Evolutionary conservation across 2,797 vertebrate species (phyloP).

Genomic region (Pangasius larnaudii): DNA sequence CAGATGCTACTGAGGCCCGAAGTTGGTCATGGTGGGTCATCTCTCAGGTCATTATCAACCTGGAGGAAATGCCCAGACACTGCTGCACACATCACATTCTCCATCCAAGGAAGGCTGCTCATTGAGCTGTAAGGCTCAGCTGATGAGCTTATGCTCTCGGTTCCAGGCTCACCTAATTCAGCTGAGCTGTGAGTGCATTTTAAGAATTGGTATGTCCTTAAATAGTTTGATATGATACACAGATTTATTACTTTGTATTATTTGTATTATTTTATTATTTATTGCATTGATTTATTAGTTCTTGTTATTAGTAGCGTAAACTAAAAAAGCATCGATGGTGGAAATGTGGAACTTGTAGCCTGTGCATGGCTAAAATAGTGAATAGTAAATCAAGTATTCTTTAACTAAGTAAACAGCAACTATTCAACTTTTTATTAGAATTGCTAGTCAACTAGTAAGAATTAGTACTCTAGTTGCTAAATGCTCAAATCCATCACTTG

Average conservation of each 20-base stretch:
- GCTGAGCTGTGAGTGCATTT: not conserved
- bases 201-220: not conserved
- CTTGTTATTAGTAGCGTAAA: not conserved
- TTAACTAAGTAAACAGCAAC: not conserved
- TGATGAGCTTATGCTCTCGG: not conserved
- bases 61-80: not conserved
- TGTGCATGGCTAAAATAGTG: not conserved
- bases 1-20: not conserved
- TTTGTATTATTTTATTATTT: not conserved
- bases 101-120: not conserved
- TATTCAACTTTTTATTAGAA: not conserved
- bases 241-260: not conserved
- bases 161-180: no score
- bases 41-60: not conserved
- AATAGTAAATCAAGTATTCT: not conserved
- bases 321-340: not conserved
- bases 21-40: not conserved
- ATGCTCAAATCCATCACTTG: not conserved
- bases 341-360: not conserved
- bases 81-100: not conserved
- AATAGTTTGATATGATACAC: not conserved
- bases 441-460: not conserved
- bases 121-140: not conserved
- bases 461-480: not conserved
- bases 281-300: not conserved